A percentile compares a stretch with the other conserved stretches of the same genome.
Evolutionary conservation across 2,888 invertebrate genomes (phyloP).

Genomic region (Micropterix aruncella): DNA sequence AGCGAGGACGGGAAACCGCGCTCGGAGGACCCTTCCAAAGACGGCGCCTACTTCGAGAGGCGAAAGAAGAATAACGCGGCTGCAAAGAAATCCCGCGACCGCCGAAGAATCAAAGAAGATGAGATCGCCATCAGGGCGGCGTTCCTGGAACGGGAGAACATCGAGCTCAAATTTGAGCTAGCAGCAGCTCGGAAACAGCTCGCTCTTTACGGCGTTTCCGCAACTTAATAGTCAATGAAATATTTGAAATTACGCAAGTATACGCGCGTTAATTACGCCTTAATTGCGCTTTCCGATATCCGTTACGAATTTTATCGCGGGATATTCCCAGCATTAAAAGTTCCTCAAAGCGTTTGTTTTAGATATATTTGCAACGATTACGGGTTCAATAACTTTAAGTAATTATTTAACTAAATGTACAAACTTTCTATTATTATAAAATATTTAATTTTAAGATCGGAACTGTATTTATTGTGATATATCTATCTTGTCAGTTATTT

Average conservation of each 20-base stretch:
- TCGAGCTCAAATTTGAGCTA: slow-evolving; percentile 58
- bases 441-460: no score
- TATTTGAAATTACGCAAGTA: not conserved
- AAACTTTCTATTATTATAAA: no score
- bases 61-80: slow-evolving; percentile 88
- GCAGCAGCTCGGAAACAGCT: slow-evolving; percentile 50
- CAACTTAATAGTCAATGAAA: not conserved
- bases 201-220: slow-evolving; percentile 15
- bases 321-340: no score
- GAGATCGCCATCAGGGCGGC: slow-evolving; percentile 82
- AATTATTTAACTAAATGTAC: no score
- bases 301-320: no score
- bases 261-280: not conserved
- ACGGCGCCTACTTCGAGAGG: slow-evolving; percentile 78
- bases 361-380: no score
- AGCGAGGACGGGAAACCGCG: slow-evolving; percentile 8
- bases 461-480: no score
- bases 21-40: slow-evolving; percentile 34
- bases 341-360: no score
- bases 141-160: slow-evolving; percentile 75
- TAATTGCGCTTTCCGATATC: no score
- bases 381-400: no score
- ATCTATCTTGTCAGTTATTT: no score
- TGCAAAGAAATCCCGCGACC: slow-evolving; percentile 86
- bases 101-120: slow-evolving; percentile 80